A percentile compares a stretch with the other conserved stretches of the same genome.
Evolutionary conservation across 2,113 vertebrate species (phyloP).

Genomic region (Oostethus manadensis): DNA sequence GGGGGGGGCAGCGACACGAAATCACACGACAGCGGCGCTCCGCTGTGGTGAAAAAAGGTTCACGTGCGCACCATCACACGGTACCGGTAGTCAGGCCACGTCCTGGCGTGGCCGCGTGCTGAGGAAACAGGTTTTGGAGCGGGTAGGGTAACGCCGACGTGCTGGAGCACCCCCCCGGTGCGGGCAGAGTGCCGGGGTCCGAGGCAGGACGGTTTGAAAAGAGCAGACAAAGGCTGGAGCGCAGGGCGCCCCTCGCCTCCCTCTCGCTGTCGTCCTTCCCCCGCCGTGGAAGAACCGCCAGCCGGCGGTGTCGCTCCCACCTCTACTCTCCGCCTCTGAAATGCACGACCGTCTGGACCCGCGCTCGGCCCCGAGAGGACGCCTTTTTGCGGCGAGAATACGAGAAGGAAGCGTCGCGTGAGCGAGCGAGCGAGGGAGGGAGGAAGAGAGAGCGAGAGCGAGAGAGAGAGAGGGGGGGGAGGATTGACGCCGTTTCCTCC

Average conservation of each 20-base stretch:
- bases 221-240: slow-evolving; percentile 82
- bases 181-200: slow-evolving; percentile 59
- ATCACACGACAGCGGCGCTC: accelerated
- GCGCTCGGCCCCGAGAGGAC: slow-evolving; percentile 62
- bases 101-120: accelerated
- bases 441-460: background rate
- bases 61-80: accelerated
- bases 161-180: slow-evolving; percentile 45
- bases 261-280: slow-evolving; percentile 42
- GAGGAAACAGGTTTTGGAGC: background rate
- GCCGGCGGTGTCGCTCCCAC: slow-evolving; percentile 33
- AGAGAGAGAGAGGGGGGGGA: background rate
- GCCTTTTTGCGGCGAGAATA: slow-evolving; percentile 61
- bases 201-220: slow-evolving; percentile 83
- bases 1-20: slow-evolving; percentile 25
- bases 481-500: slow-evolving; percentile 49
- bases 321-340: slow-evolving; percentile 58
- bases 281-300: slow-evolving; percentile 45
- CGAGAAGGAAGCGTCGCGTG: slow-evolving; percentile 70
- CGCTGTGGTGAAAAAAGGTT: background rate
- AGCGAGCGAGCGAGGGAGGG: slow-evolving; percentile 38
- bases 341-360: slow-evolving; percentile 79
- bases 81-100: accelerated
- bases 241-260: slow-evolving; percentile 74
- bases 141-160: background rate